Conservation (phyloP, 2,797 vertebrate genomes). For the Sebastes hubbsi region DNA sequence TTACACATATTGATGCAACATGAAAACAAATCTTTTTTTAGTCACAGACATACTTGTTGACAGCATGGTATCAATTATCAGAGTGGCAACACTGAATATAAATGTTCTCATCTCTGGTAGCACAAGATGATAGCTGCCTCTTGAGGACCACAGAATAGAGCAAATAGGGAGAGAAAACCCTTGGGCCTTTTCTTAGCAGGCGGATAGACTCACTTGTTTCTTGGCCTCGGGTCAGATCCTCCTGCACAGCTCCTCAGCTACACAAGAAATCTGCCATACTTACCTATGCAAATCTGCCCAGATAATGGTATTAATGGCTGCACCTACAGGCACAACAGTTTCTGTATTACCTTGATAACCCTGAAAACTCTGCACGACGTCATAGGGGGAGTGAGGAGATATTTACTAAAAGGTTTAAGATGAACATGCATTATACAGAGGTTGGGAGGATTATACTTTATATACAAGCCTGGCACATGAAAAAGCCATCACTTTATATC, state of each 20-base stretch:
- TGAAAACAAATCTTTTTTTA: background rate
- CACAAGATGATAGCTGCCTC: constrained; percentile 7
- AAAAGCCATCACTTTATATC: constrained; percentile 1
- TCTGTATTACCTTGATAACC: constrained; percentile 35
- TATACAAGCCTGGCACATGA: constrained; percentile 1
- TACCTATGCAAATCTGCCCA: constrained; percentile 51
- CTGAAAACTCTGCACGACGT: background rate
- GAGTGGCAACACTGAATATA: background rate
- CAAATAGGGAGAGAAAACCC: background rate
- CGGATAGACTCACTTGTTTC: constrained; percentile 7
- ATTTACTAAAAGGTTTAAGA: constrained; percentile 29
- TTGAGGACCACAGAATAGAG: background rate
- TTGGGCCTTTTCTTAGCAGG: constrained; percentile 7
- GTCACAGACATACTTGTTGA: background rate
- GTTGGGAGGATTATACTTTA: constrained; percentile 30
- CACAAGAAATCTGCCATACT: constrained; percentile 33
- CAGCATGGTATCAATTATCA: background rate
- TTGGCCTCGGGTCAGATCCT: constrained; percentile 31
- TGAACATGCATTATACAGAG: constrained; percentile 23
- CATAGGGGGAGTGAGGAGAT: constrained; percentile 1
- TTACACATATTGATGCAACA: background rate
- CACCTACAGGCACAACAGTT: constrained; percentile 29
- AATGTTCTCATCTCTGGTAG: background rate
- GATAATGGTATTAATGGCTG: constrained; percentile 47
- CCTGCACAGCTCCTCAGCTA: constrained; percentile 3